Evolutionary conservation across 2,797 vertebrate species (phyloP).

Genomic region (Natrix natrix): DNA sequence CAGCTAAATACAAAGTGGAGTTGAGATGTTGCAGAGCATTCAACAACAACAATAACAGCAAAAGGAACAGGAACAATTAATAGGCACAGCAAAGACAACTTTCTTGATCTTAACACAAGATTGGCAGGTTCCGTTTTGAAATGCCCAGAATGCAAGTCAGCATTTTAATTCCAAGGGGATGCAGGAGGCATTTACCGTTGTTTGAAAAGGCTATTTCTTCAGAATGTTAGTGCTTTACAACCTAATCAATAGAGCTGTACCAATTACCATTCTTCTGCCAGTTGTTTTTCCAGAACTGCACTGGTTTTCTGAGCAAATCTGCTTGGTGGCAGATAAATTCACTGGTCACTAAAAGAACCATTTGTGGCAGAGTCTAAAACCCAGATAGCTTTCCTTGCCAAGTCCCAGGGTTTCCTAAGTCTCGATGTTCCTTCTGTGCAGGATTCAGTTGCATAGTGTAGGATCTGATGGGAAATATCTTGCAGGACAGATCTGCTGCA

Average conservation of each 20-base stretch:
- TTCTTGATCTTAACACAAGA: slow-evolving; percentile 30
- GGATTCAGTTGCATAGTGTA: neutral
- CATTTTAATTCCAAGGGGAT: neutral
- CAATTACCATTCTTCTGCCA: neutral
- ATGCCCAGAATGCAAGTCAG: slow-evolving; percentile 39
- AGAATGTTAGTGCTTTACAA: neutral
- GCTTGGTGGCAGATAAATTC: neutral
- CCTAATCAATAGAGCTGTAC: neutral
- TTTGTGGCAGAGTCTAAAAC: neutral
- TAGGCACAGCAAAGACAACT: neutral
- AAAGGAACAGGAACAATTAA: slow-evolving; percentile 46
- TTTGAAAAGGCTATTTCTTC: neutral
- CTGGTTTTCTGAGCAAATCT: neutral
- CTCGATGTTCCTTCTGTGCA: neutral
- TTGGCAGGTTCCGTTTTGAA: slow-evolving; percentile 25
- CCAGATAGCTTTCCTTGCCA: neutral
- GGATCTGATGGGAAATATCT: neutral
- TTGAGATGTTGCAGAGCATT: neutral
- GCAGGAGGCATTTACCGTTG: slow-evolving; percentile 2
- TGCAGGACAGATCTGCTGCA: neutral
- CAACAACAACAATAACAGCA: slow-evolving; percentile 25
- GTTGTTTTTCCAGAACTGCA: neutral
- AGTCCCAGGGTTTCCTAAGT: neutral
- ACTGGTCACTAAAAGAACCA: neutral
- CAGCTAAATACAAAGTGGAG: slow-evolving; percentile 21